These are phyloP conservation scores for Liodrosophila aerea DNA, from an alignment of 2,888 invertebrate species.

Conservation along the genomic window DNA sequence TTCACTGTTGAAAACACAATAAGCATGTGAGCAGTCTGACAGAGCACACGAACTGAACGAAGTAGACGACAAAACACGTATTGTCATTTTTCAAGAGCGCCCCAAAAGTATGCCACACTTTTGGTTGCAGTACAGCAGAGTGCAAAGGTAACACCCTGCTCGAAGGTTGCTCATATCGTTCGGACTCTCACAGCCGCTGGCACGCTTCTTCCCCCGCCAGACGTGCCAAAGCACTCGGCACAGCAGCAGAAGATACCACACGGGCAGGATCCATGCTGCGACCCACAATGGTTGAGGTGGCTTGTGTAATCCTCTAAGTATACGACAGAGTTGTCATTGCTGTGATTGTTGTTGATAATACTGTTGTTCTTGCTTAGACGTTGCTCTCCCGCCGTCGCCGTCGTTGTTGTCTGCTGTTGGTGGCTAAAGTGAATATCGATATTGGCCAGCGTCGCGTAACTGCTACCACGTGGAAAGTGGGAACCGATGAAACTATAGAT, in stretches of 20 bases:
- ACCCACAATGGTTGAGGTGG: conserved; percentile 77
- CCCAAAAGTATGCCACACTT: conserved; percentile 63
- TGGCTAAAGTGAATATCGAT: conserved; percentile 34
- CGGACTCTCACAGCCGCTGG: conserved; percentile 46
- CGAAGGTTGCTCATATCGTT: too few relatives aligned
- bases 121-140: conserved; percentile 19
- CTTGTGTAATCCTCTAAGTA: conserved; percentile 62
- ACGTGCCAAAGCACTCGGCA: conserved; percentile 76
- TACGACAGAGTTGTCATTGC: conserved; percentile 60
- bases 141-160: conserved; percentile 59
- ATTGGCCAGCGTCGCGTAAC: conserved; percentile 52
- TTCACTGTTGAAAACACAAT: conserved; percentile 16
- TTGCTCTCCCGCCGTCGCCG: conserved; percentile 34
- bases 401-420: conserved; percentile 14
- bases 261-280: conserved; percentile 78
- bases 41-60: too few relatives aligned
- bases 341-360: conserved; percentile 40
- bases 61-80: too few relatives aligned
- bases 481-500: conserved; percentile 59
- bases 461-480: conserved; percentile 54
- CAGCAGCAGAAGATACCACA: conserved; percentile 79
- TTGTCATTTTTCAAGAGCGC: conserved; percentile 52
- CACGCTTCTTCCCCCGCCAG: conserved; percentile 64
- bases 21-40: background rate
- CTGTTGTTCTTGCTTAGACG: conserved; percentile 15